phyloP scores from a whole-genome alignment of 2,888 invertebrate genomes.

The Bellardia pandia region DNA sequence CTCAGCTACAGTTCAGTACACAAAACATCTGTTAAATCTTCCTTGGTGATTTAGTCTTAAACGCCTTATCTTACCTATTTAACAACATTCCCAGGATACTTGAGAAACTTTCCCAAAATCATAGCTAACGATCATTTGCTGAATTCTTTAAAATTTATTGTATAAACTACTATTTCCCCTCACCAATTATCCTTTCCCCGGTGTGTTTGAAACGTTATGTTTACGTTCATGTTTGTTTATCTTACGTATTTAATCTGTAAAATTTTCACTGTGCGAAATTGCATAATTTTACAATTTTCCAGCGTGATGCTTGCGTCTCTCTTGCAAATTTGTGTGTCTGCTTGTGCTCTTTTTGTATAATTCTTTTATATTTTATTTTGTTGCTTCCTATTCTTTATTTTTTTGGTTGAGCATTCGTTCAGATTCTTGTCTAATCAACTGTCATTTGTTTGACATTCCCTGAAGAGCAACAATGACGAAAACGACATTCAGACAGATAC shows the following conservation, averaged over 20 bases:
- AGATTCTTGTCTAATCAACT: slow-evolving; percentile 83
- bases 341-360: slow-evolving; percentile 44
- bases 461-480: slow-evolving; percentile 78
- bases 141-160: too few relatives aligned
- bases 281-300: slow-evolving; percentile 84
- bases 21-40: too few relatives aligned
- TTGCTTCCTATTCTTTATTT: slow-evolving; percentile 53
- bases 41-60: too few relatives aligned
- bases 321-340: background rate
- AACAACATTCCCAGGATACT: too few relatives aligned
- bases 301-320: slow-evolving; percentile 81
- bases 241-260: slow-evolving; percentile 71
- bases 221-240: slow-evolving; percentile 55
- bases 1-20: too few relatives aligned
- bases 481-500: slow-evolving; percentile 62
- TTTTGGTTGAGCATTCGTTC: slow-evolving; percentile 75
- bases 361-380: slow-evolving; percentile 55
- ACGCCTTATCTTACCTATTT: too few relatives aligned
- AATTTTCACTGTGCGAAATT: slow-evolving; percentile 76
- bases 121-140: too few relatives aligned
- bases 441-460: slow-evolving; percentile 83
- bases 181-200: slow-evolving; percentile 2
- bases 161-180: slow-evolving; percentile 15
- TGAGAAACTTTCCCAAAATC: too few relatives aligned
- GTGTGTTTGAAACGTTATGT: background rate